Conservation (phyloP, 2,797 vertebrate genomes). For the Crossoptilon crossoptilon region DNA sequence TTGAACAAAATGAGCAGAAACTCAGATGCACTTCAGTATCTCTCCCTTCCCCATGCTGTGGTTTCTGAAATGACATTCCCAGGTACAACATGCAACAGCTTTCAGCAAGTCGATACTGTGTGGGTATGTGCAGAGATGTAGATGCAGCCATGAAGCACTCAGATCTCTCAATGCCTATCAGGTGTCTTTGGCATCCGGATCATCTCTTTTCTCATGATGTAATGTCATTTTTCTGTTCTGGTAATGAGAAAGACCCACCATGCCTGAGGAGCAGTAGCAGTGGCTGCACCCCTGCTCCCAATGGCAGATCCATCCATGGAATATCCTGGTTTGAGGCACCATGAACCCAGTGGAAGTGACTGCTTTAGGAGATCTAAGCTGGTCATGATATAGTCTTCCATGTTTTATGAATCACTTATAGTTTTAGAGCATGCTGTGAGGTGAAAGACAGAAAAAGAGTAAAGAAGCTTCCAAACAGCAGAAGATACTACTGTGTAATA, state of each 20-base stretch:
- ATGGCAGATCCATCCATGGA: background rate
- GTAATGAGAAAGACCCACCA: background rate
- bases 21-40: background rate
- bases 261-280: background rate
- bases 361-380: background rate
- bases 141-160: background rate
- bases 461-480: conserved; percentile 27
- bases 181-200: background rate
- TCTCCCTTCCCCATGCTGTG: background rate
- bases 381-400: background rate
- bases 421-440: conserved; percentile 12
- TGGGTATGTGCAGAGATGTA: background rate
- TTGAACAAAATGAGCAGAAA: background rate
- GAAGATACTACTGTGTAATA: background rate
- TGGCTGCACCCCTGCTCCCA: background rate
- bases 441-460: conserved; percentile 17
- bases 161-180: background rate
- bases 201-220: background rate
- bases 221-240: background rate
- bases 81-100: background rate
- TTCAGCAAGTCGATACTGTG: fast-evolving
- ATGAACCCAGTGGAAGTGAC: background rate
- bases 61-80: background rate
- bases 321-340: background rate
- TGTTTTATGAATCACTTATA: background rate